Conservation (phyloP, 2,888 invertebrate species). For the Leucophenga montana region DNA sequence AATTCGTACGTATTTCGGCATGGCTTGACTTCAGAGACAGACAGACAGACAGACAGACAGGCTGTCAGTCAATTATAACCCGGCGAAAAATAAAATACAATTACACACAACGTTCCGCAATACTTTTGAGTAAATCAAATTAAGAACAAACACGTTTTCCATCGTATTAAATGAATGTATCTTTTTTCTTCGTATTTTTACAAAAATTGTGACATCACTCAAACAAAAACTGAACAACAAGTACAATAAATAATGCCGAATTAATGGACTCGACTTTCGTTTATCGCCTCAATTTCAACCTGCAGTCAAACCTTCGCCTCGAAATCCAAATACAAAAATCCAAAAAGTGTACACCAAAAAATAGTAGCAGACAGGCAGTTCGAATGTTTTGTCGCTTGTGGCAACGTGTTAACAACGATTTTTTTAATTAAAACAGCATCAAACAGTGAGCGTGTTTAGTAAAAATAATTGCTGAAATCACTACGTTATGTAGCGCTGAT, state of each 20-base stretch:
- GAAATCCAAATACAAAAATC: too few relatives aligned
- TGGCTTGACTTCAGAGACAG: neutral
- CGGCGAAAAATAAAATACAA: too few relatives aligned
- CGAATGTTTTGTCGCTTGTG: neutral
- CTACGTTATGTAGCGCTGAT: too few relatives aligned
- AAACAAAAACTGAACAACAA: neutral
- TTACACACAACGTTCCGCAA: too few relatives aligned
- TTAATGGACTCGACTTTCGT: neutral
- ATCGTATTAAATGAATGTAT: neutral
- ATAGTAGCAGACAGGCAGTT: neutral
- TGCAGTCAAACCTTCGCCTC: neutral
- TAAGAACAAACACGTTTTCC: neutral
- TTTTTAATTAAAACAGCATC: neutral
- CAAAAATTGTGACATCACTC: conserved; percentile 17
- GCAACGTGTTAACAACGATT: neutral
- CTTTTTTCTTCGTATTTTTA: neutral
- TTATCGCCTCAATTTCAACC: neutral
- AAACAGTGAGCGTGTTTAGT: neutral
- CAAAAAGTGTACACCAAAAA: neutral
- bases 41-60: neutral
- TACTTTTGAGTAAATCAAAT: neutral
- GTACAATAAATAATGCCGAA: neutral
- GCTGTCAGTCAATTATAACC: too few relatives aligned
- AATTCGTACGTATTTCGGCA: neutral
- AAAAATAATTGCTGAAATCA: neutral